phyloP scores from a whole-genome alignment of 2,113 vertebrate genomes.

The Oreamnos americanus region DNA sequence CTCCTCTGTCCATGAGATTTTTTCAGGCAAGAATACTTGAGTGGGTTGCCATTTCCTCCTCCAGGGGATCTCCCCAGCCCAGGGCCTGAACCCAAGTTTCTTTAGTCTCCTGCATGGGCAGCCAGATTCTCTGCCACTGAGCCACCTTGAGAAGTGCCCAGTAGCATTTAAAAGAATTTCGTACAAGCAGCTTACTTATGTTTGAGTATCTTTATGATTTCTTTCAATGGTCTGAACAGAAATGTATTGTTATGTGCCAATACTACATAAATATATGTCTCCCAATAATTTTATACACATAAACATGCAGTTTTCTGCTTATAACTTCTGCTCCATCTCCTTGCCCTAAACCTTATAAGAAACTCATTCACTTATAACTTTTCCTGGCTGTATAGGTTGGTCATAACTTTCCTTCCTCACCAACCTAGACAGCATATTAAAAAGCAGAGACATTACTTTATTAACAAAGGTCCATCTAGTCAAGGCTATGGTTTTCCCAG shows the following conservation, averaged over 20 bases:
- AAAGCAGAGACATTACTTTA: neutral
- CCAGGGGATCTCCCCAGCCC: neutral
- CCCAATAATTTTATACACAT: slow-evolving; percentile 28
- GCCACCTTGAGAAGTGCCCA: neutral
- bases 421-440: neutral
- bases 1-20: neutral
- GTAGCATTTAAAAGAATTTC: neutral
- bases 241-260: neutral
- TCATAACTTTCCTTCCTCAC: neutral
- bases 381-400: neutral
- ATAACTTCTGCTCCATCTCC: neutral
- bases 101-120: neutral
- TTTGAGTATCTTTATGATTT: slow-evolving; percentile 19
- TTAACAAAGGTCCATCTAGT: neutral
- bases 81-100: neutral
- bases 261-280: neutral
- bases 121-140: neutral
- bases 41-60: neutral
- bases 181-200: neutral
- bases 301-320: slow-evolving; percentile 4
- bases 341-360: slow-evolving; percentile 34
- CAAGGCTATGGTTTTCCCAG: neutral
- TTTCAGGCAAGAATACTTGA: neutral
- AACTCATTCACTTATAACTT: slow-evolving; percentile 53
- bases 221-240: slow-evolving; percentile 16